Evolutionary conservation across 92 coral and sea anemone genomes (phyloP).

Genomic region (Epizoanthus scotinus): DNA sequence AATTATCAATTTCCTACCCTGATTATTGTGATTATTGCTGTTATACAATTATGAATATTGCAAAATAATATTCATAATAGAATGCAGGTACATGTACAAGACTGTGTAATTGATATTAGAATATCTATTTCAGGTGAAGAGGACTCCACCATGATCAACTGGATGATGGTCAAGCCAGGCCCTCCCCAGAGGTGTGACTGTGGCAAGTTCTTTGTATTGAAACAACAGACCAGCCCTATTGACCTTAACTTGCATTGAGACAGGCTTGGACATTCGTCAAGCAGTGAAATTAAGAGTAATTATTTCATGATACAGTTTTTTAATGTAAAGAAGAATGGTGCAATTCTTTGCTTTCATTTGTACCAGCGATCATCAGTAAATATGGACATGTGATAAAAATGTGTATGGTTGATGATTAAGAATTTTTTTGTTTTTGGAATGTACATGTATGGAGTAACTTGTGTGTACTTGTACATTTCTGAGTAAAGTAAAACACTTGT

Average conservation of each 20-base stretch:
- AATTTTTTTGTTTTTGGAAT: not conserved
- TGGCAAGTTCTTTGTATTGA: constrained; percentile 75
- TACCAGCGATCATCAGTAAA: not conserved
- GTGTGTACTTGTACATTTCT: constrained; percentile 22
- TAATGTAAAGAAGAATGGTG: not conserved
- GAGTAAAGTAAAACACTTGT: constrained; percentile 15
- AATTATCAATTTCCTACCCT: too few relatives aligned
- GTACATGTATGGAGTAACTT: constrained; percentile 8
- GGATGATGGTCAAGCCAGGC: constrained; percentile 80
- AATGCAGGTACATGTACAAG: too few relatives aligned
- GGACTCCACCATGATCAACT: constrained; percentile 82
- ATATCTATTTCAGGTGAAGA: constrained; percentile 75
- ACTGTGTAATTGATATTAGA: not conserved
- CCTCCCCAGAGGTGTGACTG: constrained; percentile 83
- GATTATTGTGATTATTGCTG: too few relatives aligned
- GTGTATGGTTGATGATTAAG: not conserved
- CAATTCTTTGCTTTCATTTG: constrained; percentile 5
- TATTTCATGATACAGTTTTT: not conserved
- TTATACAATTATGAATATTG: too few relatives aligned
- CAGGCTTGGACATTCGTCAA: not conserved
- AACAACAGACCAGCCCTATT: constrained; percentile 62
- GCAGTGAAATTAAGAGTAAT: not conserved
- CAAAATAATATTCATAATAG: too few relatives aligned
- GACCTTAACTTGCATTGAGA: constrained; percentile 41
- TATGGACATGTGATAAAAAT: not conserved